These are phyloP conservation scores for Acanthosoma haemorrhoidale DNA, from an alignment of 2,888 invertebrate species.

Conservation along the genomic window DNA sequence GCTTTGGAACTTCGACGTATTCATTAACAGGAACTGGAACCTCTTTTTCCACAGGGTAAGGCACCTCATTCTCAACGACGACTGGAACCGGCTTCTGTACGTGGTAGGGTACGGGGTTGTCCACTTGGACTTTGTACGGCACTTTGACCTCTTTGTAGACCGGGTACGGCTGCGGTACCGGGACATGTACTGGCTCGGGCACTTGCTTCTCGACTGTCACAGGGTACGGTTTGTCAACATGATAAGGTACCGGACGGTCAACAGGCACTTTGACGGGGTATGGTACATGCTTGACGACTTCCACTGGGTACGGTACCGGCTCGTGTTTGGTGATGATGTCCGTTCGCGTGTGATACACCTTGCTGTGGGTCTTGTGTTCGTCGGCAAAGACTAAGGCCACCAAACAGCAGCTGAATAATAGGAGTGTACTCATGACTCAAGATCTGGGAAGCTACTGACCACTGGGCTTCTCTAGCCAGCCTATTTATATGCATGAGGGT, in stretches of 20 bases:
- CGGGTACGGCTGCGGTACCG: constrained; percentile 42
- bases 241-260: constrained; percentile 41
- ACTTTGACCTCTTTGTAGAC: constrained; percentile 41
- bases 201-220: constrained; percentile 42
- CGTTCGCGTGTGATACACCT: constrained; percentile 28
- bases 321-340: constrained; percentile 40
- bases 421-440: neutral
- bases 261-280: constrained; percentile 42
- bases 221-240: constrained; percentile 42
- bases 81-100: constrained; percentile 40
- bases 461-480: neutral
- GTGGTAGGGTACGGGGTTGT: constrained; percentile 40
- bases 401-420: neutral
- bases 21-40: constrained; percentile 39
- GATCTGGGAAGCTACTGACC: neutral
- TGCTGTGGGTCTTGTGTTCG: neutral
- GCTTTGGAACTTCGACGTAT: constrained; percentile 36
- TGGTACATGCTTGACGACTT: constrained; percentile 42
- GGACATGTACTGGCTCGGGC: constrained; percentile 41
- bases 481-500: neutral
- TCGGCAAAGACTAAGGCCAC: too few species aligned
- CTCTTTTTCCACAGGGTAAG: constrained; percentile 36
- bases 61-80: constrained; percentile 39
- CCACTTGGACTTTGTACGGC: constrained; percentile 40
- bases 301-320: constrained; percentile 41